These are phyloP conservation scores for Cydia pomonella DNA, from an alignment of 1,140 invertebrate species.

Conservation along the genomic window DNA sequence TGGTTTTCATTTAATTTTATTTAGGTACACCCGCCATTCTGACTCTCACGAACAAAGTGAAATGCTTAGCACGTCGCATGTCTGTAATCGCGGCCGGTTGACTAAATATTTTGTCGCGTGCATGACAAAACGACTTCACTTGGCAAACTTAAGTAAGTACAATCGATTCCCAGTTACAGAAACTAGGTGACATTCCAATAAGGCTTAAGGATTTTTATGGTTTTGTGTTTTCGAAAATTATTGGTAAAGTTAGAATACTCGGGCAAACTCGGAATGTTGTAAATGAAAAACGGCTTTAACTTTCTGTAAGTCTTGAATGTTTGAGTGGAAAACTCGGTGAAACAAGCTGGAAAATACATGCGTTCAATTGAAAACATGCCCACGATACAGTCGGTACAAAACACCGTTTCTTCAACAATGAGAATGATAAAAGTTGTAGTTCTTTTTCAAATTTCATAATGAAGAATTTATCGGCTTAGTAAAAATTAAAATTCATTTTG, in stretches of 20 bases:
- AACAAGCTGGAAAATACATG: constrained; percentile 8
- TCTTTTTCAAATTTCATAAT: too few relatives aligned
- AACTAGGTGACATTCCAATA: constrained; percentile 19
- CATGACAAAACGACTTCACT: constrained; percentile 33
- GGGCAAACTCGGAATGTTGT: constrained; percentile 13
- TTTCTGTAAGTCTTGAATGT: neutral
- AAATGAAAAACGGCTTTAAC: constrained; percentile 17
- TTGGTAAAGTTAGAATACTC: constrained; percentile 19
- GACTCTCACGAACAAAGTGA: too few relatives aligned
- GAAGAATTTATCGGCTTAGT: neutral
- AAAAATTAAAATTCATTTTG: too few relatives aligned
- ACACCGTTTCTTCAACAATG: neutral
- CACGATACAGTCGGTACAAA: neutral
- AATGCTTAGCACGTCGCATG: constrained; percentile 45
- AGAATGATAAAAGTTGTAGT: neutral
- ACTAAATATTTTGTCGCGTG: constrained; percentile 60
- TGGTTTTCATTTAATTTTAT: too few relatives aligned
- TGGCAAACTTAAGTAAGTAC: constrained; percentile 14
- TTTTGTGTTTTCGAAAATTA: constrained; percentile 9
- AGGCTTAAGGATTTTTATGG: constrained; percentile 9
- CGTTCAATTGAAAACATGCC: neutral
- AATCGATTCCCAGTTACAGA: constrained; percentile 29
- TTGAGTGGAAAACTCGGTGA: neutral
- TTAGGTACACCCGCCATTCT: too few relatives aligned
- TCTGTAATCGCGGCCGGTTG: constrained; percentile 46